Evolutionary conservation across 2,113 vertebrate species (phyloP).

Genomic region (Lichenostomus cassidix): DNA sequence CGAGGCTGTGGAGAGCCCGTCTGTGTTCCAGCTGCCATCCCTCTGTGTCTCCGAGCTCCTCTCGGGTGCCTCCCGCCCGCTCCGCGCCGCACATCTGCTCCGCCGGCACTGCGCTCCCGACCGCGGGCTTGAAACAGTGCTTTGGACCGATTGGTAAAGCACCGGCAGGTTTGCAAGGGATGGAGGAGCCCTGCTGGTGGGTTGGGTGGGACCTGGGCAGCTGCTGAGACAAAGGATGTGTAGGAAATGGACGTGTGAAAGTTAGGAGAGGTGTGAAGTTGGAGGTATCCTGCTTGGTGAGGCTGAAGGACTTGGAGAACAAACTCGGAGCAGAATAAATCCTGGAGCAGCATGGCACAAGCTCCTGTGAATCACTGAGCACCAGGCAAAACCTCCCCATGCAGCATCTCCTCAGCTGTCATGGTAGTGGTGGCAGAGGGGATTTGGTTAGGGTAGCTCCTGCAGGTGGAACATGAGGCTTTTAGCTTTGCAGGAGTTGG

Average conservation of each 20-base stretch:
- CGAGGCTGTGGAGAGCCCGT: not conserved
- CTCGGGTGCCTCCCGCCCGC: not conserved
- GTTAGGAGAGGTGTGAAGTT: not conserved
- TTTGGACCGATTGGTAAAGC: not conserved
- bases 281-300: not conserved
- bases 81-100: not conserved
- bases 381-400: not conserved
- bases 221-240: fast-evolving
- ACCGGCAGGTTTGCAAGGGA: not conserved
- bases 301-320: not conserved
- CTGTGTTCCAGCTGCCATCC: conserved; percentile 40
- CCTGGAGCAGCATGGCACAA: not conserved
- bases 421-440: not conserved
- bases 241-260: fast-evolving
- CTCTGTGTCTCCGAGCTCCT: not conserved
- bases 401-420: not conserved
- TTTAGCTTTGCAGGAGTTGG: not conserved
- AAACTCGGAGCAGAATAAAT: not conserved
- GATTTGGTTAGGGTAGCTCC: not conserved
- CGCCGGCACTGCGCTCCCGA: not conserved
- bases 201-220: not conserved
- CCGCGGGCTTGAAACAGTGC: not conserved
- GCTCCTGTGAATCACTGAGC: not conserved
- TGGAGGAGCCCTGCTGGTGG: not conserved
- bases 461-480: not conserved